phyloP scores from a whole-genome alignment of 2,888 invertebrate genomes.

The Galeopsomyia nigrocyanea region DNA sequence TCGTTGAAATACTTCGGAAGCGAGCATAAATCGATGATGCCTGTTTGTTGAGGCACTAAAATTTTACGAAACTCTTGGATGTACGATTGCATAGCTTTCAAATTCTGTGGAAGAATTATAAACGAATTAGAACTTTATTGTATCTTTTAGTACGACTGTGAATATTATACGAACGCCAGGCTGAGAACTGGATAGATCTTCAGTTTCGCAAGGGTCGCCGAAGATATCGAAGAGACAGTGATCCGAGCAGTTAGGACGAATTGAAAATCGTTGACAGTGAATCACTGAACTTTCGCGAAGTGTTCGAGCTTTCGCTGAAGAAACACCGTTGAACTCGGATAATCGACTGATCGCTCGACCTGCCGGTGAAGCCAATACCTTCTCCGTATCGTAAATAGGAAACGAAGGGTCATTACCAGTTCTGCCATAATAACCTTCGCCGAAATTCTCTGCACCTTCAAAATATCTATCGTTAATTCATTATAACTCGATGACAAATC shows the following conservation, averaged over 20 bases:
- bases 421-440: slow-evolving; percentile 55
- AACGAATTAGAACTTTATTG: slow-evolving; percentile 13
- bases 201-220: slow-evolving; percentile 62
- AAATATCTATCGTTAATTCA: too few species aligned
- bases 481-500: too few species aligned
- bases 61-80: slow-evolving; percentile 52
- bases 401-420: slow-evolving; percentile 51
- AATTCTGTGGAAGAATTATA: slow-evolving; percentile 54
- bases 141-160: not conserved
- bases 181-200: slow-evolving; percentile 55
- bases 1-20: slow-evolving; percentile 55
- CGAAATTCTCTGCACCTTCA: slow-evolving; percentile 49
- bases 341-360: slow-evolving; percentile 53
- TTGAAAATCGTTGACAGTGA: slow-evolving; percentile 48
- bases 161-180: slow-evolving; percentile 51
- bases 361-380: slow-evolving; percentile 52
- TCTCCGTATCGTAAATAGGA: slow-evolving; percentile 53
- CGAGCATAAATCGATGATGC: slow-evolving; percentile 52
- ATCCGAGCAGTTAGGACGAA: slow-evolving; percentile 50
- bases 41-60: slow-evolving; percentile 51
- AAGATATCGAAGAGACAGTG: slow-evolving; percentile 60
- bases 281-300: slow-evolving; percentile 48
- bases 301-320: slow-evolving; percentile 2
- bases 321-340: slow-evolving; percentile 11
- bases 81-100: slow-evolving; percentile 47